These are phyloP conservation scores for Alexandromys fortis DNA, from an alignment of 2,113 vertebrate genomes.

Conservation along the genomic window DNA sequence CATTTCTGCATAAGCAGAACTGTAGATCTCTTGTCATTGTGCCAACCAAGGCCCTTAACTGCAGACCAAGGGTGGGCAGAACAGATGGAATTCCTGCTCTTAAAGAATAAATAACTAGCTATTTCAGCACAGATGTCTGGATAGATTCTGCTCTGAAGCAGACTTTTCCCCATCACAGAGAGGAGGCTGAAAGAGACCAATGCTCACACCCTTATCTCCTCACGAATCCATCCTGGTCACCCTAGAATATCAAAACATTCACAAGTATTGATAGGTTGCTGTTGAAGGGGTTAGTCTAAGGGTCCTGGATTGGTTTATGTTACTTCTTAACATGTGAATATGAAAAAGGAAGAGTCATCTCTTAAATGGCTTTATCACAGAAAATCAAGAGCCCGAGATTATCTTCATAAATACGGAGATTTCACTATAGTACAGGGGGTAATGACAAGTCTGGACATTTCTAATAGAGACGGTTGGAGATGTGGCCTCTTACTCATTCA, in stretches of 20 bases:
- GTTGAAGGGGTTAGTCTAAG: conserved; percentile 30
- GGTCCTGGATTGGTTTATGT: conserved; percentile 1
- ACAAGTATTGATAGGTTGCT: conserved; percentile 20
- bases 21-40: neutral
- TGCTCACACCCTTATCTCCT: conserved; percentile 67
- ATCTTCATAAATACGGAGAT: neutral
- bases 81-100: neutral
- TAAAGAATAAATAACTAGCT: neutral
- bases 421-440: neutral
- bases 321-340: conserved; percentile 56
- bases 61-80: conserved; percentile 38
- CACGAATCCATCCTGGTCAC: conserved; percentile 63
- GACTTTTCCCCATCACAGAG: conserved; percentile 57
- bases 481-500: neutral
- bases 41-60: neutral
- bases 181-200: conserved; percentile 72
- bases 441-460: neutral
- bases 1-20: neutral
- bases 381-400: neutral
- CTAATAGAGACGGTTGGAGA: neutral
- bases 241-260: conserved; percentile 64
- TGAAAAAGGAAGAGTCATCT: neutral
- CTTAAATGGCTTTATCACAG: neutral
- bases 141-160: conserved; percentile 70
- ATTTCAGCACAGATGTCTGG: conserved; percentile 10